Percentiles rank a stretch among this genome's conserved stretches.
phyloP scores from a whole-genome alignment of 2,797 vertebrate species.

The Hydrophis major region DNA sequence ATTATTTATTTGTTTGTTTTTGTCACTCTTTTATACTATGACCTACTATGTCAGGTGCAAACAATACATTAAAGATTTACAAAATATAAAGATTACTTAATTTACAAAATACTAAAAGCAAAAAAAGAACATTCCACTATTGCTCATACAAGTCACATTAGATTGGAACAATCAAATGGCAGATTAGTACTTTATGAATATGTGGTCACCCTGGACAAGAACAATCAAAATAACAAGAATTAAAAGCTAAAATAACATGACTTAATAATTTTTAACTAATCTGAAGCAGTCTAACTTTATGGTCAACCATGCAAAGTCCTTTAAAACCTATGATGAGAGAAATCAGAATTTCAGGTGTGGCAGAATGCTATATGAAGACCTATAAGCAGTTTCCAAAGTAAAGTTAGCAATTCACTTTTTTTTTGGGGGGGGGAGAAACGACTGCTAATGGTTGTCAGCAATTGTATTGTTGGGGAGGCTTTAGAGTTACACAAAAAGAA shows the following conservation, averaged over 20 bases:
- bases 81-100: background rate
- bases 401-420: background rate
- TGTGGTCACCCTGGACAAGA: background rate
- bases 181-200: background rate
- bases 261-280: background rate
- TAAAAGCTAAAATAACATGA: background rate
- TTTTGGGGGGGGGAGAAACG: background rate
- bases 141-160: background rate
- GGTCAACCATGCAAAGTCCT: background rate
- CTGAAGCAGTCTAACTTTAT: background rate
- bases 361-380: background rate
- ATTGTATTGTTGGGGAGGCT: background rate
- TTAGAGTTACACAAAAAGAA: background rate
- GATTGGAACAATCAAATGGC: background rate
- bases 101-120: background rate
- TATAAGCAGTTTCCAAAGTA: background rate
- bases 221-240: background rate
- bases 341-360: background rate
- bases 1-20: background rate
- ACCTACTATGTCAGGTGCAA: too few relatives aligned
- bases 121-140: background rate
- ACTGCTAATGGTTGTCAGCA: background rate
- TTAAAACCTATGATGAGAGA: background rate
- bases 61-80: background rate
- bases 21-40: background rate